Evolutionary conservation across 2,888 invertebrate species (phyloP).

Genomic region (Pollenia griseotomentosa): DNA sequence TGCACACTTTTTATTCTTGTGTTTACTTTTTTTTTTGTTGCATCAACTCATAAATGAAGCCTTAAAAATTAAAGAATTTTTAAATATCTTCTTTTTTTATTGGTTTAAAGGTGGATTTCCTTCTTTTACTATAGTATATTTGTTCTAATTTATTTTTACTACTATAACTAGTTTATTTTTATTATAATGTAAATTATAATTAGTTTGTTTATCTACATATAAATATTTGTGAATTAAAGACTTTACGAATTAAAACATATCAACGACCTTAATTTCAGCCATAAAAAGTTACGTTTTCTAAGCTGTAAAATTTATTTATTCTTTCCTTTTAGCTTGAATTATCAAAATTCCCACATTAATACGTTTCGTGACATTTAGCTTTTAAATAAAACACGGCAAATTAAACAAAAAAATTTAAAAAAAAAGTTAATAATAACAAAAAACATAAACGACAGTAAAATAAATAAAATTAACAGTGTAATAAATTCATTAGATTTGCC

Average conservation of each 20-base stretch:
- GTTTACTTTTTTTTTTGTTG: slow-evolving; percentile 23
- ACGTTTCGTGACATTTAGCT: slow-evolving; percentile 56
- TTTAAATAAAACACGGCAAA: slow-evolving; percentile 45
- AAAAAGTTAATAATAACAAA: slow-evolving; percentile 21
- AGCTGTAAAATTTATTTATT: background rate
- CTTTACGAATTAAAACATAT: slow-evolving; percentile 16
- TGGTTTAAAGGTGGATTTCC: background rate
- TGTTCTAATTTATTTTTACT: slow-evolving; percentile 39
- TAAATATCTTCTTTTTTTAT: background rate
- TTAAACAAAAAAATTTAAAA: slow-evolving; percentile 47
- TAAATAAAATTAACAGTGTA: slow-evolving; percentile 1
- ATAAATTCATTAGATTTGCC: background rate
- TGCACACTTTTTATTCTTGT: slow-evolving; percentile 51
- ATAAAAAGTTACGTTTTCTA: slow-evolving; percentile 2
- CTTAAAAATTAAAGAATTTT: slow-evolving; percentile 30
- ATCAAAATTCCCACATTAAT: slow-evolving; percentile 39
- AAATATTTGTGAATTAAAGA: background rate
- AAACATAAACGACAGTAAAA: background rate
- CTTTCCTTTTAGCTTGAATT: slow-evolving; percentile 35
- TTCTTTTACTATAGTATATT: slow-evolving; percentile 1
- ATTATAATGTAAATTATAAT: background rate
- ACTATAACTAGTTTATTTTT: background rate
- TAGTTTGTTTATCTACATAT: background rate
- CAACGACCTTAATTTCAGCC: slow-evolving; percentile 36
- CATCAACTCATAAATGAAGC: slow-evolving; percentile 49